A percentile compares a stretch with the other conserved stretches of the same genome.
These are phyloP conservation scores for Calliphora vicina DNA, from an alignment of 1,140 invertebrate species.

Conservation along the genomic window DNA sequence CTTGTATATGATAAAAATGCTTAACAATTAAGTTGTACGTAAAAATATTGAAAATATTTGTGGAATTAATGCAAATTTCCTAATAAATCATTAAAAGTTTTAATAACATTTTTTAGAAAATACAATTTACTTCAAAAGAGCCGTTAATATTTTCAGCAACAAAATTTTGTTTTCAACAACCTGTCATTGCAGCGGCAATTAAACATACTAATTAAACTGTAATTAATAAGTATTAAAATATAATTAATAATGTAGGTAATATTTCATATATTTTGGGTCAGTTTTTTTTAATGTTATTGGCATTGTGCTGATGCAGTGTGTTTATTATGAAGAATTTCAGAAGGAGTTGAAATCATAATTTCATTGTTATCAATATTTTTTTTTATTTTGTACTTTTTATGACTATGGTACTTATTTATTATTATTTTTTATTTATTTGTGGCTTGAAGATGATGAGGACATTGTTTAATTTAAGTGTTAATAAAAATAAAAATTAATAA, in stretches of 20 bases:
- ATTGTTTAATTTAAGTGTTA: background rate
- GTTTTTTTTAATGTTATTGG: no score
- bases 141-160: background rate
- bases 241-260: no score
- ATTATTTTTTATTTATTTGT: background rate
- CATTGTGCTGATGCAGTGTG: no score
- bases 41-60: no score
- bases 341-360: background rate
- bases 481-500: conserved; percentile 2
- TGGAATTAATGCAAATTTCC: no score
- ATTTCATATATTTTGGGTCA: no score
- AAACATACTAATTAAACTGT: background rate
- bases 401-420: background rate
- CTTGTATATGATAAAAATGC: no score
- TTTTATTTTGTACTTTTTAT: background rate
- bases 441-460: background rate
- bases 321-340: background rate
- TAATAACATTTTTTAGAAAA: background rate
- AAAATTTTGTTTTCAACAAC: background rate
- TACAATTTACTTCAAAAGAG: background rate
- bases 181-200: background rate
- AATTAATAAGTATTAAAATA: background rate
- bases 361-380: background rate
- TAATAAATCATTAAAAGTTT: background rate
- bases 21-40: no score